A percentile compares a stretch with the other conserved stretches of the same genome.
phyloP scores from a whole-genome alignment of 2,888 invertebrate genomes.

The Leptinotarsa haldemani region DNA sequence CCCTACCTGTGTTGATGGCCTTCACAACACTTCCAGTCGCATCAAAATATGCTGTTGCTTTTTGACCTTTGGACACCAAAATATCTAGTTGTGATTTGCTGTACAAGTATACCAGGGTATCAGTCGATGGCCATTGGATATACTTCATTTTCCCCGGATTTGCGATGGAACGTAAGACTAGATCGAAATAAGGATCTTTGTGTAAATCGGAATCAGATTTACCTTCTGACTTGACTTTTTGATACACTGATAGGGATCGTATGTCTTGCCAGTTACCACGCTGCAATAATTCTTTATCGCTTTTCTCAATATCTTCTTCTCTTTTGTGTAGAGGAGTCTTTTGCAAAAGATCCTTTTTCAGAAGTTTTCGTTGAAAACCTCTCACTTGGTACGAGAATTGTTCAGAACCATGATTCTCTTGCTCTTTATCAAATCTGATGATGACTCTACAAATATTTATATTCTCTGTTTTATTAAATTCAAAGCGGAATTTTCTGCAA shows the following conservation, averaged over 20 bases:
- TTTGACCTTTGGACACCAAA: neutral
- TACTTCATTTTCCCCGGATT: neutral
- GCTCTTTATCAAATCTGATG: conserved; percentile 1
- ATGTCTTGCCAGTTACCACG: neutral
- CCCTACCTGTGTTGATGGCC: neutral
- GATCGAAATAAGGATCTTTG: neutral
- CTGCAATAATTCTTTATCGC: neutral
- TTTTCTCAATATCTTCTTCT: neutral
- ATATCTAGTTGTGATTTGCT: neutral
- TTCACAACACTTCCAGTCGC: neutral
- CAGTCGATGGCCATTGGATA: neutral
- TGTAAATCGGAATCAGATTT: neutral
- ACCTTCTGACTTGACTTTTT: neutral
- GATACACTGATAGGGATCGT: neutral
- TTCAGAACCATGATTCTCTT: neutral
- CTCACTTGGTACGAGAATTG: neutral
- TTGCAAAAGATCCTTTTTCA: neutral
- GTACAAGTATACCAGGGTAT: neutral
- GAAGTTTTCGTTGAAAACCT: neutral
- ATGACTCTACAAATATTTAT: neutral
- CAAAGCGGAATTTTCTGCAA: neutral
- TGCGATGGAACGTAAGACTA: neutral
- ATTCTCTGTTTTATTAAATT: neutral
- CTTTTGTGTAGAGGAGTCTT: neutral
- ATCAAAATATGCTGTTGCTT: neutral